A percentile compares a stretch with the other conserved stretches of the same genome.
These are phyloP conservation scores for Crotalus helleri DNA, from an alignment of 2,113 vertebrate genomes.

Conservation along the genomic window DNA sequence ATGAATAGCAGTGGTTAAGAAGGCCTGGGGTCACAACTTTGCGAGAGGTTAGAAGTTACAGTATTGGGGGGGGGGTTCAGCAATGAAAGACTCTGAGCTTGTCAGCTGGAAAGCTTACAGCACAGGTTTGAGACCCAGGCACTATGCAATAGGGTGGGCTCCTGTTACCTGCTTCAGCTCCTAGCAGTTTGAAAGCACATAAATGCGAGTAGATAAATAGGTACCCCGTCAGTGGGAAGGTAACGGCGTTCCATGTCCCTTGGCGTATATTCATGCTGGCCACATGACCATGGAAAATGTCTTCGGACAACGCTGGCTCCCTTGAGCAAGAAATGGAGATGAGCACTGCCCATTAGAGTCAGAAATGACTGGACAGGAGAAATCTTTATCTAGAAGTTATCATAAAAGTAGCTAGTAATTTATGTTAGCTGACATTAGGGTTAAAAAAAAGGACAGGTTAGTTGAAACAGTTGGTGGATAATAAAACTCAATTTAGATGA, in stretches of 20 bases:
- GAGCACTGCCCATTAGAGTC: too few relatives aligned
- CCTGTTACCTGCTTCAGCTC: neutral
- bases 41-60: neutral
- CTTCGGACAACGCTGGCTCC: neutral
- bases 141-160: neutral
- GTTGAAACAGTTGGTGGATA: conserved; percentile 13
- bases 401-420: neutral
- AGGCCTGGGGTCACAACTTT: neutral
- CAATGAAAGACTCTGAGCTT: too few relatives aligned
- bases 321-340: neutral
- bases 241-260: neutral
- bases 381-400: neutral
- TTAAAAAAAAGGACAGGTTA: neutral
- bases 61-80: neutral
- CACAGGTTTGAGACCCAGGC: too few relatives aligned
- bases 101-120: too few relatives aligned
- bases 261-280: neutral
- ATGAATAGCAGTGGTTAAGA: neutral
- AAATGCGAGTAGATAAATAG: neutral
- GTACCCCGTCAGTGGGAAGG: neutral
- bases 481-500: neutral
- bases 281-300: neutral
- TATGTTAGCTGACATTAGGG: conserved; percentile 10
- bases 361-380: too few relatives aligned
- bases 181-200: neutral